These are phyloP conservation scores for mouse (Mus musculus) DNA, from an alignment of 2,113 vertebrate genomes.

Conservation along the genomic window GRCm39 chr6:92791501-92792000, in stretches of 20 bases:
- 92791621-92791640: background rate
- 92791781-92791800: background rate
- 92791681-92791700: background rate
- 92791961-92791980: background rate
- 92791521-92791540: background rate
- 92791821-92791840: background rate
- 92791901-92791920: background rate
- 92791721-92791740: background rate
- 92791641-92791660: background rate
- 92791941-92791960: background rate
- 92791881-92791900: background rate
- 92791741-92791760: background rate
- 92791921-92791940: background rate
- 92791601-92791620: background rate
- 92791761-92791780: background rate
- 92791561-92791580: background rate
- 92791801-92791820: background rate
- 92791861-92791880: background rate
- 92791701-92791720: background rate
- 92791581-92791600: background rate
- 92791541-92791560: background rate
- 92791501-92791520: background rate
- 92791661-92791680: slow-evolving; percentile 19
- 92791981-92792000: background rate
- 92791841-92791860: background rate